Conservation (phyloP, 2,888 invertebrate species). For the Latheticus oryzae region DNA sequence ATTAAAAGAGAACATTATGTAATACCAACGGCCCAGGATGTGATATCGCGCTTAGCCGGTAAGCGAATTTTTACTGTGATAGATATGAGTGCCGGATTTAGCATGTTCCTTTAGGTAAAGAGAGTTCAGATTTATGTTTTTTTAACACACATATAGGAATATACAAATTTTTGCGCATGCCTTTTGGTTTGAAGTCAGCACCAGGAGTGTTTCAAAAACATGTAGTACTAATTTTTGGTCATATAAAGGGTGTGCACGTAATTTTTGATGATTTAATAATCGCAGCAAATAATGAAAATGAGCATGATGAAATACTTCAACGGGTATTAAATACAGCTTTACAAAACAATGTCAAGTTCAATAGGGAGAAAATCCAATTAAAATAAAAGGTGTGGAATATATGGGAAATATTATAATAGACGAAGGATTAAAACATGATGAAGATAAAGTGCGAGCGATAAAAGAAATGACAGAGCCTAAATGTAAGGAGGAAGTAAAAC, state of each 20-base stretch:
- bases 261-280: constrained; percentile 56
- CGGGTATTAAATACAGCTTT: constrained; percentile 48
- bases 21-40: not conserved
- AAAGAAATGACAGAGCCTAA: constrained; percentile 36
- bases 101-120: constrained; percentile 38
- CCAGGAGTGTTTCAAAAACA: constrained; percentile 51
- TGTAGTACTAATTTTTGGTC: constrained; percentile 56
- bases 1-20: constrained; percentile 22
- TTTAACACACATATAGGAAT: constrained; percentile 37
- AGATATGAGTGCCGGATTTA: constrained; percentile 15
- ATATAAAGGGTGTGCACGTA: constrained; percentile 49
- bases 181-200: constrained; percentile 14
- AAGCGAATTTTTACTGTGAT: constrained; percentile 3
- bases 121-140: constrained; percentile 35
- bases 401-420: constrained; percentile 46
- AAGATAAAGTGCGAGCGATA: constrained; percentile 39
- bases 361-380: constrained; percentile 52
- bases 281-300: constrained; percentile 35
- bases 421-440: constrained; percentile 42
- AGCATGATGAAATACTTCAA: constrained; percentile 49
- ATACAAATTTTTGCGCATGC: constrained; percentile 18
- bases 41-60: not conserved
- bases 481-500: constrained; percentile 40
- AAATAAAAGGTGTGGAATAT: constrained; percentile 49
- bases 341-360: constrained; percentile 54